A percentile compares a stretch with the other conserved stretches of the same genome.
These are phyloP conservation scores for Raja brachyura DNA, from an alignment of 2,113 vertebrate genomes.

Conservation along the genomic window DNA sequence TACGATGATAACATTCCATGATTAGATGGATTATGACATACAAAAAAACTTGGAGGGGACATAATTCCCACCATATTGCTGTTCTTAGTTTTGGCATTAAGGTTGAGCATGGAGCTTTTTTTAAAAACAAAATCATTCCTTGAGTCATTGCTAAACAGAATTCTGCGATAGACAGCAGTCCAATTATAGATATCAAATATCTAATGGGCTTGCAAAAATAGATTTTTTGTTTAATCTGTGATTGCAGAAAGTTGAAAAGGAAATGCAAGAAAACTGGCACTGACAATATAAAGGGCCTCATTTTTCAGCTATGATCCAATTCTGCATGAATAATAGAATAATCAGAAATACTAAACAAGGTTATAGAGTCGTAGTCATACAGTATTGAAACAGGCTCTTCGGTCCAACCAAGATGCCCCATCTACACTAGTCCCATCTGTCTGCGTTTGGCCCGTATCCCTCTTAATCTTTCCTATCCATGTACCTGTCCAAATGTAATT, in stretches of 20 bases:
- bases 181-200: background rate
- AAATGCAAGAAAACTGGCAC: background rate
- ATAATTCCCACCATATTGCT: background rate
- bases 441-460: no score
- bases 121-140: background rate
- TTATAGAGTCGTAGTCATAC: no score
- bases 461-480: no score
- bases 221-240: no score
- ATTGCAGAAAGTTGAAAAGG: background rate
- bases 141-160: background rate
- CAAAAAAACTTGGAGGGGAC: background rate
- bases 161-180: background rate
- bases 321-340: background rate
- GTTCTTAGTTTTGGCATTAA: background rate
- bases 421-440: no score
- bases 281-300: background rate
- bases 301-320: background rate
- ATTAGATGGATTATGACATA: background rate
- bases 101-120: no score
- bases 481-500: no score
- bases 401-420: no score
- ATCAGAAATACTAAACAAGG: background rate
- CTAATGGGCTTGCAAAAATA: no score
- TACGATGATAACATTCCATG: background rate
- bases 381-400: no score